A percentile compares a stretch with the other conserved stretches of the same genome.
phyloP scores from a whole-genome alignment of 1,140 invertebrate genomes.

The Augochlora pura region DNA sequence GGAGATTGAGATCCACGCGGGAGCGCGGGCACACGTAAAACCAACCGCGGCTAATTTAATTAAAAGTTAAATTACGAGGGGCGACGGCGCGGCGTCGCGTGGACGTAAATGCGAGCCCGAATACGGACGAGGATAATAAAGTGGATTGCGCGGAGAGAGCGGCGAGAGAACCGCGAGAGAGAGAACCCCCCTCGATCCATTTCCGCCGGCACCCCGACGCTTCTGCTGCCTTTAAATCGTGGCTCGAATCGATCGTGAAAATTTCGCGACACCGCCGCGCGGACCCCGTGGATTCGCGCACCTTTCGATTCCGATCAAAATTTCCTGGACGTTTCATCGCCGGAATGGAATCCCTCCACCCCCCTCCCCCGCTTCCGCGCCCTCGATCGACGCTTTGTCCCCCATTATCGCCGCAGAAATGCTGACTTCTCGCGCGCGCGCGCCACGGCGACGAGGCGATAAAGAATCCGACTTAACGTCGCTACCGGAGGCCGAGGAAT shows the following conservation, averaged over 20 bases:
- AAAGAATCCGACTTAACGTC: not conserved
- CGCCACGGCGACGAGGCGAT: not conserved
- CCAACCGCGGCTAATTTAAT: conserved; percentile 34
- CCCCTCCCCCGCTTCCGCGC: not conserved
- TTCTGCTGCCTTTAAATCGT: not conserved
- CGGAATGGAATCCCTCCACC: no score
- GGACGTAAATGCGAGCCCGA: no score
- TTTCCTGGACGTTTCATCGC: not conserved
- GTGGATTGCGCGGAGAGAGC: not conserved
- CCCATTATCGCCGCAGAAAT: not conserved
- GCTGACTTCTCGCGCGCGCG: not conserved
- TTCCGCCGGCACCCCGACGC: not conserved
- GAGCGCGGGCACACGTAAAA: conserved; percentile 15
- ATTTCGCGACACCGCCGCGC: no score
- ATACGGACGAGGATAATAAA: conserved; percentile 14
- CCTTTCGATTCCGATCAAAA: not conserved
- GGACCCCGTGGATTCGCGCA: not conserved
- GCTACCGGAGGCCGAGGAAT: not conserved
- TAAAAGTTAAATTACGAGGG: conserved; percentile 46
- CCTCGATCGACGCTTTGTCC: not conserved
- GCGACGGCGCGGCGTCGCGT: not conserved
- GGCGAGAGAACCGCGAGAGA: not conserved
- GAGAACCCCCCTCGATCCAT: not conserved
- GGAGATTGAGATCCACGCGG: conserved; percentile 45
- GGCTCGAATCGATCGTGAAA: not conserved